phyloP scores from a whole-genome alignment of 2,797 vertebrate genomes.

The Hypotaenidia philippensis region DNA sequence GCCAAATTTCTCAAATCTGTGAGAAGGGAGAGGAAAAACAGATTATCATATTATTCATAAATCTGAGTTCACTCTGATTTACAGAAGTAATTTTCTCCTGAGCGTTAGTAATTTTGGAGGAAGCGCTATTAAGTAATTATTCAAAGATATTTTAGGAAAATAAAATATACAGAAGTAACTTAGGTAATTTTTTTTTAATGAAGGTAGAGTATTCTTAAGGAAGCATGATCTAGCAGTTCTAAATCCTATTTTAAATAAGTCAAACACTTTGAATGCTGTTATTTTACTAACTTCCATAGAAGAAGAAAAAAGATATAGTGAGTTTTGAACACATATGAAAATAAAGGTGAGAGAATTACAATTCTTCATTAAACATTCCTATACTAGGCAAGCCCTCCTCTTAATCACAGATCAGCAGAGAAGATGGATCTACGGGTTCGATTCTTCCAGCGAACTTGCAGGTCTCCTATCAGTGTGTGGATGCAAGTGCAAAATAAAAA shows the following conservation, averaged over 20 bases:
- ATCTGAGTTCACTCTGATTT: neutral
- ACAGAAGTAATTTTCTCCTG: conserved; percentile 8
- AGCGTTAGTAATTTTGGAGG: neutral
- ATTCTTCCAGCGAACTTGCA: neutral
- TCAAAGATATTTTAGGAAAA: conserved; percentile 4
- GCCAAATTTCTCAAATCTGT: neutral
- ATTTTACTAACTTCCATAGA: neutral
- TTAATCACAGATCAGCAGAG: neutral
- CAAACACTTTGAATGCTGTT: neutral
- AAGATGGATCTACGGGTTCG: neutral
- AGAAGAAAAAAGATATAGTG: neutral
- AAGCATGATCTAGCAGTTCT: neutral
- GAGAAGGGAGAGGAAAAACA: neutral
- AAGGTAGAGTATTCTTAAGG: neutral
- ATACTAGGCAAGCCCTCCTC: neutral
- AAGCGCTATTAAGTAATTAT: conserved; percentile 8
- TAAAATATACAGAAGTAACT: neutral
- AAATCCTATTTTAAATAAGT: neutral
- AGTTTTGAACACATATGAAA: neutral
- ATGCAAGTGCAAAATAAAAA: neutral
- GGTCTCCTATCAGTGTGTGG: neutral
- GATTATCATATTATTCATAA: neutral
- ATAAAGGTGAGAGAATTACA: neutral
- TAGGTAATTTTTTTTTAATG: neutral
- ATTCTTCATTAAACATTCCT: neutral